These are phyloP conservation scores for Dolichoris vasculosae DNA, from an alignment of 1,140 invertebrate species.

Conservation along the genomic window DNA sequence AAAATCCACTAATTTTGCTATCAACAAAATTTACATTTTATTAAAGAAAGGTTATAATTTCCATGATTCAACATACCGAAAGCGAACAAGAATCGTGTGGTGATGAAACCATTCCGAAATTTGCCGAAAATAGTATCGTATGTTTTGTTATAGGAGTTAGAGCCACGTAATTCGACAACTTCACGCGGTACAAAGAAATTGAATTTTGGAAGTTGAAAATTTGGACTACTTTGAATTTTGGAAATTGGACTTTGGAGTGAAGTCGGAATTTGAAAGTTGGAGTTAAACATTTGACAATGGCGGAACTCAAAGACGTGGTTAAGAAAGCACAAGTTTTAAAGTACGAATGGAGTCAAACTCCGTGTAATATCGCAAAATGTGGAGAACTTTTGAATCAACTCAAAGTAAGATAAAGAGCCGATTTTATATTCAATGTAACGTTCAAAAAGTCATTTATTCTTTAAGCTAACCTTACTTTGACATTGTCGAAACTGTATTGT, in stretches of 20 bases:
- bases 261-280: not conserved
- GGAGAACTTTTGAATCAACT: conserved; percentile 83
- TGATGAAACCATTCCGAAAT: conserved; percentile 41
- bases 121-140: conserved; percentile 36
- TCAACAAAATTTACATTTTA: conserved; percentile 43
- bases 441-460: not conserved
- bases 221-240: not conserved
- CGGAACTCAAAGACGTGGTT: conserved; percentile 79
- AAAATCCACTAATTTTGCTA: conserved; percentile 27
- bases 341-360: conserved; percentile 82
- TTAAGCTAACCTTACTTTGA: conserved; percentile 60
- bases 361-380: conserved; percentile 82
- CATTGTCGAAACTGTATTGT: conserved; percentile 68
- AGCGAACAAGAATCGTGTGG: conserved; percentile 6
- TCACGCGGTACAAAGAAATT: not conserved
- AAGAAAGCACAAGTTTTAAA: conserved; percentile 83
- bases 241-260: not conserved
- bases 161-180: conserved; percentile 14
- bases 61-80: conserved; percentile 43
- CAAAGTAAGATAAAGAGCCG: conserved; percentile 76
- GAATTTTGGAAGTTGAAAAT: not conserved
- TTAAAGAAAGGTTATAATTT: conserved; percentile 46
- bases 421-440: conserved; percentile 22
- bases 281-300: conserved; percentile 71
- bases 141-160: not conserved